Percentiles rank a stretch among this genome's conserved stretches.
phyloP scores from a whole-genome alignment of 2,888 invertebrate species.

The Agriopis aurantiaria region DNA sequence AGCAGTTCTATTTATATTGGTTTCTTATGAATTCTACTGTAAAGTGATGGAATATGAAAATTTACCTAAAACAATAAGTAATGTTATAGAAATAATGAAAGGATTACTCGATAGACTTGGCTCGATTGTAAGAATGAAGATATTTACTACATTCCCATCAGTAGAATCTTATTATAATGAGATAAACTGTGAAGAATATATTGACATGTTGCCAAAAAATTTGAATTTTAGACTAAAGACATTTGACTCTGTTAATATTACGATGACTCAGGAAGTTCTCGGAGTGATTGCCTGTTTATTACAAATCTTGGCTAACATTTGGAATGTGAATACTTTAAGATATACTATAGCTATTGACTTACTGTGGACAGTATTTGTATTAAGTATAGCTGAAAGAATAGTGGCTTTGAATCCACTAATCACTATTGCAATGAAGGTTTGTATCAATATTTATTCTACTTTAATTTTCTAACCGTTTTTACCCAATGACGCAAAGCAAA shows the following conservation, averaged over 20 bases:
- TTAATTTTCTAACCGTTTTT: not conserved
- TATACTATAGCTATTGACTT: slow-evolving; percentile 72
- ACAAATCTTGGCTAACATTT: slow-evolving; percentile 76
- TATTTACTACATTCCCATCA: slow-evolving; percentile 75
- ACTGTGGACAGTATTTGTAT: slow-evolving; percentile 74
- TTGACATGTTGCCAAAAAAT: slow-evolving; percentile 61
- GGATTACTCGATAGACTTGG: slow-evolving; percentile 71
- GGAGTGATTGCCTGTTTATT: slow-evolving; percentile 74
- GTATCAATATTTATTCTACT: slow-evolving; percentile 41
- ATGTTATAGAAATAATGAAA: slow-evolving; percentile 66
- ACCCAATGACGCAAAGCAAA: too few species aligned
- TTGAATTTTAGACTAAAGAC: slow-evolving; percentile 60
- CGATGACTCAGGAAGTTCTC: slow-evolving; percentile 68
- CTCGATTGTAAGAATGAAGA: slow-evolving; percentile 76
- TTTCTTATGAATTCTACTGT: slow-evolving; percentile 69
- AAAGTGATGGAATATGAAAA: slow-evolving; percentile 65
- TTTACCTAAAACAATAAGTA: slow-evolving; percentile 69
- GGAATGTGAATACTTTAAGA: slow-evolving; percentile 71
- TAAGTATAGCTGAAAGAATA: slow-evolving; percentile 62
- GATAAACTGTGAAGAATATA: slow-evolving; percentile 58
- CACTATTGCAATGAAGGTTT: slow-evolving; percentile 73
- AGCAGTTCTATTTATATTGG: slow-evolving; percentile 65
- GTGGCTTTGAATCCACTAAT: slow-evolving; percentile 60
- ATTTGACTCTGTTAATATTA: slow-evolving; percentile 58
- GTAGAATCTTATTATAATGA: slow-evolving; percentile 68